A percentile compares a stretch with the other conserved stretches of the same genome.
phyloP scores from a whole-genome alignment of 2,797 vertebrate species.

The Paedocypris micromegethes region DNA sequence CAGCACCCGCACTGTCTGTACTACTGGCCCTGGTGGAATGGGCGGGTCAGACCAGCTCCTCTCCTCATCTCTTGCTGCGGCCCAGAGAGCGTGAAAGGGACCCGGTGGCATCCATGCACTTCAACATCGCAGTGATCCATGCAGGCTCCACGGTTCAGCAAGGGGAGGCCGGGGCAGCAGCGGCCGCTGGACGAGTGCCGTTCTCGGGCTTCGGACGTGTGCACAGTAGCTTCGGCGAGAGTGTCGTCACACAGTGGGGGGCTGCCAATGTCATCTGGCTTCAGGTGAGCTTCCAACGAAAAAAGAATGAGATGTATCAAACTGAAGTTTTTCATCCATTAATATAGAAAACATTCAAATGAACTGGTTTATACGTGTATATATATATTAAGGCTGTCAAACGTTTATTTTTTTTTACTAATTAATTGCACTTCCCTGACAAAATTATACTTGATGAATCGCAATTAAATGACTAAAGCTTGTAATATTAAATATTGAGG shows the following conservation, averaged over 20 bases:
- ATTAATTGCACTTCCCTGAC: no score
- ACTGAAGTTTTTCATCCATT: no score
- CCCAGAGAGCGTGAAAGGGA: slow-evolving; percentile 72
- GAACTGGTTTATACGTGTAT: no score
- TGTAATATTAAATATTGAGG: no score
- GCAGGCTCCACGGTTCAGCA: slow-evolving; percentile 68
- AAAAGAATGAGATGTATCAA: no score
- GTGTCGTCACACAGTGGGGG: slow-evolving; percentile 76
- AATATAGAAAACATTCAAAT: no score
- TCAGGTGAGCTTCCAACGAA: slow-evolving; percentile 59
- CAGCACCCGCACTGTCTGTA: slow-evolving; percentile 80
- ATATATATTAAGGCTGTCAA: no score
- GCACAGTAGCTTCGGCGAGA: slow-evolving; percentile 74
- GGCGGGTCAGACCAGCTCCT: slow-evolving; percentile 73
- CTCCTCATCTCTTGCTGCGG: slow-evolving; percentile 82
- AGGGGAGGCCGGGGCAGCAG: slow-evolving; percentile 65
- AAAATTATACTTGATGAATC: no score
- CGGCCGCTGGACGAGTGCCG: slow-evolving; percentile 67
- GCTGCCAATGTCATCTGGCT: slow-evolving; percentile 78
- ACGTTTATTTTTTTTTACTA: no score
- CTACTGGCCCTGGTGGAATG: slow-evolving; percentile 78
- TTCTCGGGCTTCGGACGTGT: slow-evolving; percentile 73
- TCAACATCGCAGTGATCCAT: slow-evolving; percentile 87
- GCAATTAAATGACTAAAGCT: no score
- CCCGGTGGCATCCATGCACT: slow-evolving; percentile 81